Conservation (phyloP, 2,888 invertebrate genomes). For the Lamellibrachia columna region DNA sequence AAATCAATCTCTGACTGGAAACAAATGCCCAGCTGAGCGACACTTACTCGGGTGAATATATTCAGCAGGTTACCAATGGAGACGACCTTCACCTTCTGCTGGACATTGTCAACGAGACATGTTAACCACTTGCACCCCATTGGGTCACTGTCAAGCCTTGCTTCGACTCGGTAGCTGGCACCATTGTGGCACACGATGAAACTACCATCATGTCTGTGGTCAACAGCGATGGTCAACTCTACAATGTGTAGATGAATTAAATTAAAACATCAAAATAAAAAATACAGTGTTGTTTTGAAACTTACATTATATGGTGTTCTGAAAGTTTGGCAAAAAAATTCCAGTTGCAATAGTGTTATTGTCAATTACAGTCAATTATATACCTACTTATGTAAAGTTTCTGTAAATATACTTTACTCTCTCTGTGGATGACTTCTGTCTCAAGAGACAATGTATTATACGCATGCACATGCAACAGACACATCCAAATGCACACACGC, state of each 20-base stretch:
- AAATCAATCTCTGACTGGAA: too few species aligned
- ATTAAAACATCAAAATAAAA: not conserved
- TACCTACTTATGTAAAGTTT: not conserved
- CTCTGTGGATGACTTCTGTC: not conserved
- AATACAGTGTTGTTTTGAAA: not conserved
- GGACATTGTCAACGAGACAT: conserved; percentile 67
- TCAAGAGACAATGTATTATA: not conserved
- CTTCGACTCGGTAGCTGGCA: conserved; percentile 46
- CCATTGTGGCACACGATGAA: conserved; percentile 47
- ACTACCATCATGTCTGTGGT: conserved; percentile 43
- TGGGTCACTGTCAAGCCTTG: conserved; percentile 44
- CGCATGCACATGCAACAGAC: not conserved
- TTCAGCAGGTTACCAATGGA: conserved; percentile 72
- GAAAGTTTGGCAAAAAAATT: not conserved
- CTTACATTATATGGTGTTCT: not conserved
- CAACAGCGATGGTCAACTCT: conserved; percentile 50
- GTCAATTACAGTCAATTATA: not conserved
- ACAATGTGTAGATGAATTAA: conserved; percentile 23
- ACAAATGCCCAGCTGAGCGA: not conserved
- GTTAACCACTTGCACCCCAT: conserved; percentile 46
- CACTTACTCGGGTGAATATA: conserved; percentile 73
- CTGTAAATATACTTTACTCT: not conserved
- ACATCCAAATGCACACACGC: not conserved
- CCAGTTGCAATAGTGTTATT: not conserved
- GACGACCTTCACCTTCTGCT: conserved; percentile 71